Evolutionary conservation across 1,140 invertebrate species (phyloP).

Genomic region (Pygmarrhopalites habei): DNA sequence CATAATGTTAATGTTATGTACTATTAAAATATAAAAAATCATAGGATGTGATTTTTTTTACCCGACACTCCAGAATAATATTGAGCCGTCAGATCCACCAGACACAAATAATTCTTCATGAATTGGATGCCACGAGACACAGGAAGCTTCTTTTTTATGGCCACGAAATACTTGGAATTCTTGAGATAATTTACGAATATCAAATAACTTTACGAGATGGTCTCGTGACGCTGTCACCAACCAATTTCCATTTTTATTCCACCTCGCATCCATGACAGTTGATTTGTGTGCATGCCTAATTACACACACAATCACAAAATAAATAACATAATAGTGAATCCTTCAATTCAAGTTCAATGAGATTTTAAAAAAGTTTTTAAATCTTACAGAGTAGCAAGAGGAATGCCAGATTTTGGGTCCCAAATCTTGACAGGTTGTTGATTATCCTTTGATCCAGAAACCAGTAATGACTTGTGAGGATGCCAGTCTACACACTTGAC

Average conservation of each 20-base stretch:
- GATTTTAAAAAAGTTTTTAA: background rate
- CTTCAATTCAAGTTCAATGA: background rate
- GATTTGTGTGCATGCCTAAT: slow-evolving; percentile 94
- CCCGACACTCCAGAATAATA: slow-evolving; percentile 98
- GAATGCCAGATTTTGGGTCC: slow-evolving; percentile 93
- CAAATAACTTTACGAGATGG: slow-evolving; percentile 96
- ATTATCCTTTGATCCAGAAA: slow-evolving; percentile 98
- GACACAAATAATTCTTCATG: slow-evolving; percentile 94
- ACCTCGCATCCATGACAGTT: slow-evolving; percentile 97
- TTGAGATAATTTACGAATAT: slow-evolving; percentile 85
- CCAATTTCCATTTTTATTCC: slow-evolving; percentile 99
- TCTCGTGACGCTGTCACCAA: slow-evolving; percentile 96
- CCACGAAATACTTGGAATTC: slow-evolving; percentile 95
- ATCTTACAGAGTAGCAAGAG: slow-evolving; percentile 65
- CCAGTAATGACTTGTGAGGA: slow-evolving; percentile 91
- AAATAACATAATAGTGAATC: background rate
- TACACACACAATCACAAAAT: slow-evolving; percentile 11
- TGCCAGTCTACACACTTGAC: slow-evolving; percentile 99
- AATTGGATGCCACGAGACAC: slow-evolving; percentile 94
- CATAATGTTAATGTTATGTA: background rate
- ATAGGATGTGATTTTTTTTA: slow-evolving; percentile 45
- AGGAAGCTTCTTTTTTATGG: slow-evolving; percentile 96
- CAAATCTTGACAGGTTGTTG: slow-evolving; percentile 99
- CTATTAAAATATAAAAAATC: slow-evolving; percentile 1
- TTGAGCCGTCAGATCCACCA: slow-evolving; percentile 93